Conservation (phyloP, 2,797 vertebrate species). For the Poecilia wingei region DNA sequence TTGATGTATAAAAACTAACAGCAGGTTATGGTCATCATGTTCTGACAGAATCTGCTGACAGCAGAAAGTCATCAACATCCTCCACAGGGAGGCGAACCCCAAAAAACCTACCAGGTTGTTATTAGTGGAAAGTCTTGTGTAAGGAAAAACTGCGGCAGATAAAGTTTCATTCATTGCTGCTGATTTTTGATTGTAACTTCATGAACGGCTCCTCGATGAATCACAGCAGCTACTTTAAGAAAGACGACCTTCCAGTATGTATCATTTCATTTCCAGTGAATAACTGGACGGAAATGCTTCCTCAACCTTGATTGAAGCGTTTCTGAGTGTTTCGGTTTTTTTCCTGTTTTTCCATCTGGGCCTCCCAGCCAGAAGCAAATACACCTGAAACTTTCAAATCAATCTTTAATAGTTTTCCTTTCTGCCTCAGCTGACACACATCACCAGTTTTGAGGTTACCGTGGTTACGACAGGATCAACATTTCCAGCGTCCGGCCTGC, state of each 20-base stretch:
- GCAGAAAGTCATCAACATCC: no score
- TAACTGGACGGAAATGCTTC: constrained; percentile 60
- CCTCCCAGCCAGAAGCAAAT: constrained; percentile 11
- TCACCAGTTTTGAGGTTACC: constrained; percentile 30
- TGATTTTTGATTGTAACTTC: no score
- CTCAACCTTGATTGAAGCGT: not conserved
- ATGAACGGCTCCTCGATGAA: no score
- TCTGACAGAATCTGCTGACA: not conserved
- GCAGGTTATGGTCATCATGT: no score
- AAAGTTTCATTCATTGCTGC: no score
- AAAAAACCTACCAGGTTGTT: no score
- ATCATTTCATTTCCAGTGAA: constrained; percentile 55
- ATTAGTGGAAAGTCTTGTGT: not conserved
- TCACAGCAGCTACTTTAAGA: no score
- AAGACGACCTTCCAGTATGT: constrained; percentile 23
- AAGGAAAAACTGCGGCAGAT: not conserved
- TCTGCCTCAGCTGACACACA: constrained; percentile 18
- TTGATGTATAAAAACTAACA: not conserved
- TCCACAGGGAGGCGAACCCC: no score
- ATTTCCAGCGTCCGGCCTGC: constrained; percentile 51
- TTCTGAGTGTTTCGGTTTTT: constrained; percentile 33
- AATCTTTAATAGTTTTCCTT: constrained; percentile 54
- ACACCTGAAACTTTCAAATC: constrained; percentile 42
- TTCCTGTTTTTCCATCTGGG: constrained; percentile 21
- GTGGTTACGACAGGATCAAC: constrained; percentile 43